phyloP scores from a whole-genome alignment of 2,797 vertebrate genomes.

The Gadopsis bispinosus region DNA sequence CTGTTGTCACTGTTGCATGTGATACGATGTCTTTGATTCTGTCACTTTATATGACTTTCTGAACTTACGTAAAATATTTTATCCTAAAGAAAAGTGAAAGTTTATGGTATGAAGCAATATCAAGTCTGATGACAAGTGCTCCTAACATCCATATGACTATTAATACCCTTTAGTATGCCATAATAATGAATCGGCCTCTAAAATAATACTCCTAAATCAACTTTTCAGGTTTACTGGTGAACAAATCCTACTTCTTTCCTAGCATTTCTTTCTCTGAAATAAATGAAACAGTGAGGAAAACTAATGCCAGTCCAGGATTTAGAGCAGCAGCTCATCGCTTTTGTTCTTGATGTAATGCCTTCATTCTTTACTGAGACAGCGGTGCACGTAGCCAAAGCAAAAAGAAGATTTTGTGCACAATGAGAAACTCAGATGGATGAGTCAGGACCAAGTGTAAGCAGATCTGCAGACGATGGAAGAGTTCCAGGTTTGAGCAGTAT shows the following conservation, averaged over 20 bases:
- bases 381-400: slow-evolving; percentile 50
- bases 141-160: neutral
- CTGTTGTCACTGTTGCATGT: neutral
- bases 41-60: neutral
- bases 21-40: neutral
- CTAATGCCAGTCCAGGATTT: slow-evolving; percentile 45
- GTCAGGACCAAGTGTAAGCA: slow-evolving; percentile 33
- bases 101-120: neutral
- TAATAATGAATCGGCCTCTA: neutral
- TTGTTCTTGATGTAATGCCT: slow-evolving; percentile 68
- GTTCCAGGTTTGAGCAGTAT: slow-evolving; percentile 45
- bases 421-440: slow-evolving; percentile 58
- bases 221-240: slow-evolving; percentile 23
- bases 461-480: slow-evolving; percentile 40
- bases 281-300: slow-evolving; percentile 35
- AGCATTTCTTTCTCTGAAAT: slow-evolving; percentile 31
- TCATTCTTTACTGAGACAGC: slow-evolving; percentile 54
- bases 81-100: neutral
- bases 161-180: neutral
- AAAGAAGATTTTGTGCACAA: slow-evolving; percentile 50
- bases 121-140: neutral
- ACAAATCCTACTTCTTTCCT: slow-evolving; percentile 14
- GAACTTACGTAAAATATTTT: neutral
- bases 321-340: slow-evolving; percentile 54
- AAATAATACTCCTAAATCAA: neutral